Base-by-base conservation (phyloP, 1,140 invertebrate species). In the Metaphire vulgaris region DNA sequence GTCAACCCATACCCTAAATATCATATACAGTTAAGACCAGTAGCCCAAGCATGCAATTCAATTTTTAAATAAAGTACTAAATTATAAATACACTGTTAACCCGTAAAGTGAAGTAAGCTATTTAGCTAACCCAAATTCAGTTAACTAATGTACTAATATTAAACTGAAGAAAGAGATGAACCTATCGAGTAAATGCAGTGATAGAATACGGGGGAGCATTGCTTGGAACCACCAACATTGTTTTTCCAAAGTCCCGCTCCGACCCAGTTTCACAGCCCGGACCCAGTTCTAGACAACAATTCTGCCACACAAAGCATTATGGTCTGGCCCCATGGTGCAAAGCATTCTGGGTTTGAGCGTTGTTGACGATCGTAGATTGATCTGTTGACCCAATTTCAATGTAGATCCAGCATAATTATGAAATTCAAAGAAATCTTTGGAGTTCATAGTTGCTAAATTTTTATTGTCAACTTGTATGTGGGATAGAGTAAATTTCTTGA, bases 1-100 rank as follows among this genome's bases (percentile, higher is more conserved):
- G 67, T 69, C 30, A 69, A 26, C 2, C 67, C 67, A 69, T 69
- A 69, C n/a, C 67, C 67, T 69, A 26, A 12, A 12, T 6, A 56
- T 12, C 41, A 56, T 6, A 56, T 12, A 12, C 41, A 6, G 21
- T 56, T 56, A 21, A 56, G 41, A 56, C 21, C 41, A 56, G 41
- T 21, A 56, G 21, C 6, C 6, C 41, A 56, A 56, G 6, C 41
- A 56, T 56, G 41, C 6, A 56, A 6, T 21, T 56, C 6, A 56
- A 12, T 12, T 12, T 56, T 12, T 56, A 12, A 21, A 56, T 56
- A 56, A 56, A 56, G 41, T n/a, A n/a, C n/a, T 56, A 6, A 56
- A 56, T 56, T 12, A 56, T 6, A 56, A 56, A 56, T 56, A 6
- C 41, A 56, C 41, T 56, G 6, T 6, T 12, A 56, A 56, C 41